Base-by-base conservation (phyloP, 2,113 vertebrate genomes). In the Bos indicus region DNA sequence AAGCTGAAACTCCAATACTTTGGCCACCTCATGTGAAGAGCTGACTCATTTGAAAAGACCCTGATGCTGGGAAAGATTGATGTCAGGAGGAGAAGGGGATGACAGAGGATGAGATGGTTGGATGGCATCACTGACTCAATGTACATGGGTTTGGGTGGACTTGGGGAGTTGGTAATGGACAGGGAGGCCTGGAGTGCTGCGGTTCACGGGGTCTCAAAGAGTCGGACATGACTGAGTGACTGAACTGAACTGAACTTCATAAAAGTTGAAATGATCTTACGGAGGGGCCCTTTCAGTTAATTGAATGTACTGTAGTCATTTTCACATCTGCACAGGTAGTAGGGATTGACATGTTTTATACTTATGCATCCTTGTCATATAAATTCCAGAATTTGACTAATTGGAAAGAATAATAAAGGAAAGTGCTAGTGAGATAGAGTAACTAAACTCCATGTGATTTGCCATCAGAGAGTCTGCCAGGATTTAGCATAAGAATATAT, bases 171-270 rank as follows among this genome's bases (percentile, higher is more conserved):
- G 16, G 33, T 64, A 16, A n/a, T 4, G 62, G 16, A 64, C 16
- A 4, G 62, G 62, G 33, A 64, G 15, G 62, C 16, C 33, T 64
- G 62, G 17, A 1, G 7, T 19, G 62, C 62, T 64, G 16, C 0
- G 0, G 16, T 64, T 64, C 62, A 64, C 0, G 4, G 62, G 3
- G 16, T 64, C 2, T 0, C 33, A 64, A 64, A 64, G 15, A n/a
- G 62, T n/a, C 3, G 0, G 16, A n/a, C 17, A 64, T n/a, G 33
- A n/a, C 3, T n/a, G 16, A 64, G 33, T 2, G 16, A n/a, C 33
- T 64, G 33, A 64, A n/a, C 33, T 64, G 33, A 64, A n/a, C 16
- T 64, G 62, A 77, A 62, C 25, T 60, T 94, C 60, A 64, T 28
- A 60, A 26, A 95, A 64, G 17, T 8, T 48, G 16, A 92, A 64